Conservation (phyloP, 2,113 vertebrate genomes). For the Abramis brama region DNA sequence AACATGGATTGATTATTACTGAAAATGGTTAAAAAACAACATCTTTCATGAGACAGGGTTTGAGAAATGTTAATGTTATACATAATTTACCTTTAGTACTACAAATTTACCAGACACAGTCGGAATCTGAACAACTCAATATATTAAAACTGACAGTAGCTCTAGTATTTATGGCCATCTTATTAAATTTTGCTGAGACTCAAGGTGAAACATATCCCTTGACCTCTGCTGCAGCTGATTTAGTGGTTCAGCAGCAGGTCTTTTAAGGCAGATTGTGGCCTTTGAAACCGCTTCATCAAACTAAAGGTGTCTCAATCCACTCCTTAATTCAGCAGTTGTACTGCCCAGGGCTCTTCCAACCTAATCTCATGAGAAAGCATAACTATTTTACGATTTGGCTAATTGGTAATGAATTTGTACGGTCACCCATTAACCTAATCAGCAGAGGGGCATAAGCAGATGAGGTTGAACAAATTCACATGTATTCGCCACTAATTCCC, state of each 20-base stretch:
- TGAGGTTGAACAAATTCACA: not conserved
- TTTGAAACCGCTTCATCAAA: constrained; percentile 15
- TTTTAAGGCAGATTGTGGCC: not conserved
- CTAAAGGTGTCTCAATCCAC: not conserved
- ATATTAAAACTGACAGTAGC: not conserved
- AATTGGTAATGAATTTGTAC: not conserved
- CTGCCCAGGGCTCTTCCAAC: not conserved
- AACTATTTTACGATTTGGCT: not conserved
- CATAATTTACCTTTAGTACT: not conserved
- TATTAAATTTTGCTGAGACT: not conserved
- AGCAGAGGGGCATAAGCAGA: not conserved
- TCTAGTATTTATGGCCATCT: not conserved
- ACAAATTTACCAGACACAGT: not conserved
- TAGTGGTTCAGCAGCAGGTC: not conserved
- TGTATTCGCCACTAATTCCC: too few relatives aligned
- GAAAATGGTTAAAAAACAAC: not conserved
- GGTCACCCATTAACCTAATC: not conserved
- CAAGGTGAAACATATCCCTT: not conserved
- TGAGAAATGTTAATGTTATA: not conserved
- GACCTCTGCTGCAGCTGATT: not conserved
- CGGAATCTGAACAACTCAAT: not conserved
- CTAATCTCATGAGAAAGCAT: not conserved
- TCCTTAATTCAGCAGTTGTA: not conserved
- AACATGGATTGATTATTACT: not conserved
- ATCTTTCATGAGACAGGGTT: not conserved